Base-by-base conservation (phyloP, 2,113 vertebrate genomes). In the Psephotus haematonotus region DNA sequence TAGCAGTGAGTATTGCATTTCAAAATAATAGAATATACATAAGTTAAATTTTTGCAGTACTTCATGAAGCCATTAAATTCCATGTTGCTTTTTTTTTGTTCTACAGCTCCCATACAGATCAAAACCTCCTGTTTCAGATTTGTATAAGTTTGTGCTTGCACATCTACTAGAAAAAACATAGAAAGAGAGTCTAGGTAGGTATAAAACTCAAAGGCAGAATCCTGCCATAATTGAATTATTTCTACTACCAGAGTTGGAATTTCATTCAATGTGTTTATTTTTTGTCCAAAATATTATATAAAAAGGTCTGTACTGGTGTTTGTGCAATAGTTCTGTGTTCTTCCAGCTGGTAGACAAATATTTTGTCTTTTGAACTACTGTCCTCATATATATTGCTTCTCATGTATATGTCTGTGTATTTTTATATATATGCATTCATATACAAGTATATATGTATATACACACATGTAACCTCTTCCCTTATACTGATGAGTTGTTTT, bases 391-490 rank as follows among this genome's bases (percentile, higher is more conserved):
- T 16, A 84, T 79, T 68, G 6, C 25, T 75, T 87, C 23, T 67
- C 11, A 67, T 70, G n/a, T 20, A 27, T n/a, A 59, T 35, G 5
- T 8, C 31, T 72, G 1, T 79, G 2, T 23, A 13, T 28, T 27
- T 7, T 28, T 80, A 65, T n/a, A 29, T 65, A 35, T 59, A 27
- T 50, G 4, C 24, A 52, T 76, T 39, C 3, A 47, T 41, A 62
- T 24, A 19, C 5, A 20, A 8, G 39, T 22, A 24, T 39, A 76
- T 62, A 65, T 90, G 2, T 46, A 13, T 50, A 37, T 31, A 44
- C 2, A 37, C 3, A 43, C 2, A 11, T 11, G 4, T n/a, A 53
- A 65, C 6, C 1, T 7, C 3, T 88, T 62, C 8, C 3, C 3
- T 7, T 59, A 5, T n/a, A 16, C 2, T 25, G 16, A 22, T n/a